phyloP scores from a whole-genome alignment of 2,797 vertebrate species.

The Sylvia borin region DNA sequence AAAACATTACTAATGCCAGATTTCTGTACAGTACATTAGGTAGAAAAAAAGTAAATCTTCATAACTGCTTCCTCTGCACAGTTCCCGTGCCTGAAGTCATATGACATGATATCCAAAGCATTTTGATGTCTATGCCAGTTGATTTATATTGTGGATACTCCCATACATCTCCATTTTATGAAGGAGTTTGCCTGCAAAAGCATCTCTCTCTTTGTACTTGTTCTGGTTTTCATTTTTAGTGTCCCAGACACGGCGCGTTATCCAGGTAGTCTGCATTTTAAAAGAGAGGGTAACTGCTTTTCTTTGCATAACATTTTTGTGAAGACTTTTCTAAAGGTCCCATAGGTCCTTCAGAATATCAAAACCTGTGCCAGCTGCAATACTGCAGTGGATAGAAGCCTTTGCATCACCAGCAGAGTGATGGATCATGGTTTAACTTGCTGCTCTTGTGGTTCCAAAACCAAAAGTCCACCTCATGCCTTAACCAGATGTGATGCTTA shows the following conservation, averaged over 20 bases:
- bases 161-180: not conserved
- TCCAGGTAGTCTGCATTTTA: not conserved
- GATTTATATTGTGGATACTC: not conserved
- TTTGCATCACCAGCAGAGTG: not conserved
- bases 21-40: not conserved
- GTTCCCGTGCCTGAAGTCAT: not conserved
- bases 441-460: not conserved
- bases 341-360: not conserved
- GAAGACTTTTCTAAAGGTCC: not conserved
- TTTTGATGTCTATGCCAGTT: not conserved
- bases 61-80: not conserved
- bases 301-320: not conserved
- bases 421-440: not conserved
- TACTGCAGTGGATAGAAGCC: not conserved
- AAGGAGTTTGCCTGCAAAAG: not conserved
- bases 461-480: not conserved
- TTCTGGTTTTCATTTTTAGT: not conserved
- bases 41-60: not conserved
- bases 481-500: not conserved
- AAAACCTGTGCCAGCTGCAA: not conserved
- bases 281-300: not conserved
- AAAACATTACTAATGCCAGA: not conserved
- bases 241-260: fast-evolving
- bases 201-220: not conserved
- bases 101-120: not conserved